phyloP scores from a whole-genome alignment of 2,888 invertebrate species.

The Saturnia pavonia region DNA sequence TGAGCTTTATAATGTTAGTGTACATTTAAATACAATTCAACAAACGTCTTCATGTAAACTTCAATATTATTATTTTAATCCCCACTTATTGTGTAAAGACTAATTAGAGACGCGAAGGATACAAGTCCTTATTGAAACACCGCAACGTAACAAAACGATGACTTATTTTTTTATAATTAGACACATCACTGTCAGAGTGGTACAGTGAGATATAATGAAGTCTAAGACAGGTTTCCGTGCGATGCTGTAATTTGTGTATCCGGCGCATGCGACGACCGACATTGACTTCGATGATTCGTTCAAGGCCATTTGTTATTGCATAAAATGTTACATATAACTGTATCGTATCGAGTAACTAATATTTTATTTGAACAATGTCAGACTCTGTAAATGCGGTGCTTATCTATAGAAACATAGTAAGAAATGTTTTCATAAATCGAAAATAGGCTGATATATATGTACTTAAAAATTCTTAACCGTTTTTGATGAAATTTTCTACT shows the following conservation, averaged over 20 bases:
- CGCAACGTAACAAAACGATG: background rate
- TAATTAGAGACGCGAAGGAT: background rate
- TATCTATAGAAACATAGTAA: too few relatives aligned
- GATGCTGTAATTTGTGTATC: constrained; percentile 49
- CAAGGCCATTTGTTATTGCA: constrained; percentile 63
- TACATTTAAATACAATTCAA: too few relatives aligned
- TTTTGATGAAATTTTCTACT: too few relatives aligned
- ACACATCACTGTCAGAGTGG: constrained; percentile 23
- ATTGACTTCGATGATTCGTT: constrained; percentile 55
- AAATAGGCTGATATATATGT: background rate
- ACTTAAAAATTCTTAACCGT: too few relatives aligned
- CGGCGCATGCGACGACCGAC: constrained; percentile 51
- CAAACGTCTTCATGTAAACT: too few relatives aligned
- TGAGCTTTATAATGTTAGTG: too few relatives aligned
- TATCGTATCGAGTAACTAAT: constrained; percentile 24
- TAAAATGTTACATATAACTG: constrained; percentile 46
- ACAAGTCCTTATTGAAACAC: background rate
- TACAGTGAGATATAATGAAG: constrained; percentile 24
- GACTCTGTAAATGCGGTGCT: background rate
- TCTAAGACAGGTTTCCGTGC: constrained; percentile 49
- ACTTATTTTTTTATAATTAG: constrained; percentile 15
- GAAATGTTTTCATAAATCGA: background rate
- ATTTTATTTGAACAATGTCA: background rate
- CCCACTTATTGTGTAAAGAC: background rate
- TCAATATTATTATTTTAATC: background rate